Evolutionary conservation across 2,797 vertebrate species (phyloP), one percentile per base, ranked within the genome.

Genomic region (Acrossocheilus wenchowensis): DNA sequence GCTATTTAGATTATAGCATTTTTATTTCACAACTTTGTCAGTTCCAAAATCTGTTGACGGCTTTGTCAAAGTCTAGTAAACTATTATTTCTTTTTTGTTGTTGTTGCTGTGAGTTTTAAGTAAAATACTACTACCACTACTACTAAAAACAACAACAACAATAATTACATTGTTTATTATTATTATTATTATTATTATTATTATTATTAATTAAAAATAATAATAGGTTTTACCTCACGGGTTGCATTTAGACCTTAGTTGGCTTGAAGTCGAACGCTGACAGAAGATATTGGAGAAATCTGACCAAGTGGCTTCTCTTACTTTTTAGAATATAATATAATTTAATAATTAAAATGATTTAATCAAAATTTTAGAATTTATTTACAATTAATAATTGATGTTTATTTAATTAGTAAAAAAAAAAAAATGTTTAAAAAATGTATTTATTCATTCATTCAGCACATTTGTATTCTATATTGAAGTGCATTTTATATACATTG

Each of bases 211-310:
- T 19, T 52, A 48, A 15, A 10, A 50, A 14, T 15, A 50, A 45
- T 11, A 50, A 17, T 48, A 48, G 1, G 17, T 82, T 84, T 39
- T 66, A 77, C 57, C 54, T 64, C 72, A 66, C 6, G n/a, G 36
- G 52, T 73, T 75, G 21, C 66, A 84, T 64, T 77, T 45, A 66
- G 72, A 84, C 72, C 73, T 77, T 36, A 68, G 82, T 50, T 84
- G 60, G 66, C 60, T 84, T 77, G 72, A 75, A 73, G 81, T 54
- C 62, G 52, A 83, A 83, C 69, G 2, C 23, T 62, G 23, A 73
- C 52, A 52, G 69, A 83, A 74, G 54, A 73, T 50, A 12, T 75
- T 64, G 26, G 19, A 83, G 74, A 78, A 84, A 84, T 84, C 43
- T 21, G 62, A 64, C 57, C 73, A 68, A 77, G 83, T 78, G 74